Evolutionary conservation across 2,888 invertebrate species (phyloP).

Genomic region (Oscheius sp.): DNA sequence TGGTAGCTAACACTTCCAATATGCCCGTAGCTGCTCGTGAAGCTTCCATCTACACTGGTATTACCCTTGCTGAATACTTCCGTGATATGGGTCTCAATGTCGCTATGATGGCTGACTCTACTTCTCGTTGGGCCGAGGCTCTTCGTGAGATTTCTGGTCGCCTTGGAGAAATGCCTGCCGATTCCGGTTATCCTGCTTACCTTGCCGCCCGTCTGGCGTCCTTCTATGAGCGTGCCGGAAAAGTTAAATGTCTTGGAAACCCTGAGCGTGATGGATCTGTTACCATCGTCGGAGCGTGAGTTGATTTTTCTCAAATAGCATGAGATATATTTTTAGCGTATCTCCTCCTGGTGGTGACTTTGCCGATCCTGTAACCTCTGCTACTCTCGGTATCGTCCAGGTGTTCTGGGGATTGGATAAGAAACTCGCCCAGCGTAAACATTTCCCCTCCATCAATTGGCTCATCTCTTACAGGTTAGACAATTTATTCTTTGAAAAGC

Average conservation of each 20-base stretch:
- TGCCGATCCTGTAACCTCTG: constrained; percentile 99
- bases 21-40: constrained; percentile 99
- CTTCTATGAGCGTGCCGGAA: constrained; percentile 98
- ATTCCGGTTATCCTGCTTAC: constrained; percentile 95
- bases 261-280: constrained; percentile 98
- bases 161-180: constrained; percentile 99
- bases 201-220: constrained; percentile 96
- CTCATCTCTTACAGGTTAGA: constrained; percentile 85
- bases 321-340: constrained; percentile 72
- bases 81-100: constrained; percentile 96
- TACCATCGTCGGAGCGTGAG: constrained; percentile 93
- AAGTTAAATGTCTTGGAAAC: constrained; percentile 79
- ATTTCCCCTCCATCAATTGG: constrained; percentile 99
- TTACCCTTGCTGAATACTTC: constrained; percentile 95
- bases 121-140: constrained; percentile 99
- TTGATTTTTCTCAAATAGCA: constrained; percentile 26
- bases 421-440: constrained; percentile 83
- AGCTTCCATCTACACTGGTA: constrained; percentile 98
- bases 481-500: neutral
- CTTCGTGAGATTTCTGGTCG: constrained; percentile 97
- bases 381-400: constrained; percentile 96
- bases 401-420: constrained; percentile 70
- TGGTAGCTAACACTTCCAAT: constrained; percentile 99
- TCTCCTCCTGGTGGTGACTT: constrained; percentile 99
- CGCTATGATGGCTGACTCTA: constrained; percentile 99